Evolutionary conservation across 2,113 vertebrate genomes (phyloP).

Genomic region (Oreotragus oreotragus): DNA sequence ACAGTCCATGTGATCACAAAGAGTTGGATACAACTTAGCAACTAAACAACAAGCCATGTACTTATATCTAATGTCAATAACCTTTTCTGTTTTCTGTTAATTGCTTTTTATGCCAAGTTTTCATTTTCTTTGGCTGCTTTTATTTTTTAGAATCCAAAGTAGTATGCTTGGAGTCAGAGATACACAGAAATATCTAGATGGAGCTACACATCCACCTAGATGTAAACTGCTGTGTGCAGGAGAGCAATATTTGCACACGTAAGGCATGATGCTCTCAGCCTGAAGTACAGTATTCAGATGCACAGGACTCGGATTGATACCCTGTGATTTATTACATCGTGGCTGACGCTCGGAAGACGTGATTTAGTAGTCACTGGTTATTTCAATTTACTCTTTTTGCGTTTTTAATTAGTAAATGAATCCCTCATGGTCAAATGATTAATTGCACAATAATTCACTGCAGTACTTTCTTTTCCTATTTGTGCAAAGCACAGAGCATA

Average conservation of each 20-base stretch:
- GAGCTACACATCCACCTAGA: fast-evolving
- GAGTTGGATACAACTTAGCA: not conserved
- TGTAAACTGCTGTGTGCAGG: not conserved
- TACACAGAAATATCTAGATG: too few species aligned
- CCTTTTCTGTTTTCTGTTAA: too few species aligned
- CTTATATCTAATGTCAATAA: fast-evolving
- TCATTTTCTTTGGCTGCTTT: not conserved
- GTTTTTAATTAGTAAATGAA: conserved; percentile 98
- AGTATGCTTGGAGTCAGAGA: not conserved
- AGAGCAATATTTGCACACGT: not conserved
- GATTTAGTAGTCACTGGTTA: conserved; percentile 89
- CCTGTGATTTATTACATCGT: conserved; percentile 79
- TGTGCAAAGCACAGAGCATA: conserved; percentile 38
- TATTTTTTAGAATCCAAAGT: not conserved
- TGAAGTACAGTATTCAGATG: conserved; percentile 58
- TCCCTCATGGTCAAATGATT: conserved; percentile 91
- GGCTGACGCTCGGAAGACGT: conserved; percentile 79
- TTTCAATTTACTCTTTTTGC: conserved; percentile 91
- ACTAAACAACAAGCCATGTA: not conserved
- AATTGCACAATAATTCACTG: conserved; percentile 87
- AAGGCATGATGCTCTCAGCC: conserved; percentile 61
- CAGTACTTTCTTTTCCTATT: conserved; percentile 72
- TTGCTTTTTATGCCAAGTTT: not conserved
- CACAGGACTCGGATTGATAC: conserved; percentile 76
- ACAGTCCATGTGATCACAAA: not conserved